phyloP scores from a whole-genome alignment of 1,140 invertebrate genomes.

The Latrodectus geometricus region DNA sequence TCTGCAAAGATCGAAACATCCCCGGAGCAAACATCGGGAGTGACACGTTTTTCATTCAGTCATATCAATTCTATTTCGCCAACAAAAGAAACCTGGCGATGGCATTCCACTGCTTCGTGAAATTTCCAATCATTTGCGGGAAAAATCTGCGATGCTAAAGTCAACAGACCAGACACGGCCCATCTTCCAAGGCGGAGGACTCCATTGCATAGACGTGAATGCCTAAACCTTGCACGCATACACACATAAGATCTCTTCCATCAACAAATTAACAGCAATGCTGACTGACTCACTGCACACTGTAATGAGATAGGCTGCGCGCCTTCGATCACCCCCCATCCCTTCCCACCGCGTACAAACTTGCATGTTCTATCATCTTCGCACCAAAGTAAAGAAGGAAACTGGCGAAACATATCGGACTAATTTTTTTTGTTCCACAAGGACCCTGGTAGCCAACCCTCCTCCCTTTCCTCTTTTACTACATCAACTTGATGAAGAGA shows the following conservation, averaged over 20 bases:
- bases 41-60: conserved; percentile 23
- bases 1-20: neutral
- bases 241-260: conserved; percentile 54
- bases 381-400: conserved; percentile 38
- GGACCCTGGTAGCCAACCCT: conserved; percentile 4
- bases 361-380: conserved; percentile 24
- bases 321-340: neutral
- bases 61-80: neutral
- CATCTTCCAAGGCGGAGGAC: neutral
- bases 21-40: neutral
- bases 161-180: conserved; percentile 28
- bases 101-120: conserved; percentile 13
- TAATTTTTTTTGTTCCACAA: conserved; percentile 61
- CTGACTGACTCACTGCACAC: conserved; percentile 48
- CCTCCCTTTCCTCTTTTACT: conserved; percentile 23
- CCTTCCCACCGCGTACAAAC: neutral
- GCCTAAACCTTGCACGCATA: neutral
- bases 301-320: conserved; percentile 60
- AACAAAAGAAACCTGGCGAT: conserved; percentile 1
- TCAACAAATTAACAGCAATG: conserved; percentile 62
- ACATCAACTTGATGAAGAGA: conserved; percentile 61
- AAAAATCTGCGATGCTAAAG: conserved; percentile 38
- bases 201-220: neutral
- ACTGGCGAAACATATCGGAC: conserved; percentile 51
- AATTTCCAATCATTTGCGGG: conserved; percentile 59